These are phyloP conservation scores for Argopecten irradians DNA, from an alignment of 1,140 invertebrate genomes.

Conservation along the genomic window DNA sequence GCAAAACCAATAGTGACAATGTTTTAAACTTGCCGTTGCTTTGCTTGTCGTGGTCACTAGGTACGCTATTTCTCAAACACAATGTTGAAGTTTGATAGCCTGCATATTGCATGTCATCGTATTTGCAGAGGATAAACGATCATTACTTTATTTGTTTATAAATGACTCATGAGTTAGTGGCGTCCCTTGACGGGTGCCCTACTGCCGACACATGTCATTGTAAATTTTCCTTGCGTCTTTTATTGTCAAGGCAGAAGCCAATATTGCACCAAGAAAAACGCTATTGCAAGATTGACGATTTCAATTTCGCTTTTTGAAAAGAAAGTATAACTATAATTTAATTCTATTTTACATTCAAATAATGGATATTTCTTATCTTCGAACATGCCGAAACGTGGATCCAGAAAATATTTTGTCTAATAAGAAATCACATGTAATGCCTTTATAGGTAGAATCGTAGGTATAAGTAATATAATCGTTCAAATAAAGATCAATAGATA, in stretches of 20 bases:
- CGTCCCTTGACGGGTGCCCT: not conserved
- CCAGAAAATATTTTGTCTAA: not conserved
- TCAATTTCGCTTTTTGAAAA: slow-evolving; percentile 9
- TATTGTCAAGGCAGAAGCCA: slow-evolving; percentile 7
- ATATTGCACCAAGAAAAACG: not conserved
- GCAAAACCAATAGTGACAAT: not conserved
- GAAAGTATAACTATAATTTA: slow-evolving; percentile 12
- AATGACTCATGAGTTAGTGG: not conserved
- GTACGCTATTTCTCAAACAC: not conserved
- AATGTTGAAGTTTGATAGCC: not conserved
- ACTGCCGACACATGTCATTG: not conserved
- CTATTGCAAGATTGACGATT: not conserved
- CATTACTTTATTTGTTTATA: slow-evolving; percentile 5
- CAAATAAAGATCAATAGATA: not conserved
- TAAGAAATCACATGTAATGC: not conserved
- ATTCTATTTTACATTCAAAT: slow-evolving; percentile 5
- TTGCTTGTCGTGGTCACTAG: not conserved
- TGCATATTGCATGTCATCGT: not conserved
- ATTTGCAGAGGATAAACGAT: not conserved
- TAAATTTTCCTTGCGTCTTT: slow-evolving; percentile 5
- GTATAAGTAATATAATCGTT: not conserved
- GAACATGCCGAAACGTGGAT: not conserved
- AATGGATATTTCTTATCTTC: slow-evolving; percentile 15
- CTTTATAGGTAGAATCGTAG: not conserved
- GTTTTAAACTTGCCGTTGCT: not conserved